Percentiles rank a stretch among this genome's conserved stretches.
Conservation (phyloP, 2,113 vertebrate genomes). For the Herpailurus yagouaroundi region DNA sequence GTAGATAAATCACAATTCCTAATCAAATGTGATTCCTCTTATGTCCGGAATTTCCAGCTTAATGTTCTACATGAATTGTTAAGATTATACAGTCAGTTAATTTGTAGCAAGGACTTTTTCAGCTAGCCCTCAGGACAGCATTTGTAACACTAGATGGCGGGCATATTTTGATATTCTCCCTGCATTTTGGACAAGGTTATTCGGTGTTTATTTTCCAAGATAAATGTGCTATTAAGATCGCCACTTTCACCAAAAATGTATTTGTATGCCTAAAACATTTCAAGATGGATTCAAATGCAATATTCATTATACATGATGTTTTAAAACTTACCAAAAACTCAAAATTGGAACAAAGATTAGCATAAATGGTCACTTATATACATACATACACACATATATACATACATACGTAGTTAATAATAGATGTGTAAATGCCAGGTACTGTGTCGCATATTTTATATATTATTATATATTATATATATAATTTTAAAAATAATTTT, state of each 20-base stretch:
- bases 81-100: neutral
- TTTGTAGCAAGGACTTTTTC: neutral
- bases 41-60: neutral
- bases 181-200: neutral
- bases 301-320: neutral
- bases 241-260: neutral
- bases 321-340: neutral
- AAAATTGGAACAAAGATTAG: neutral
- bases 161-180: neutral
- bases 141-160: neutral
- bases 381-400: neutral
- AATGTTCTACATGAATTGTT: neutral
- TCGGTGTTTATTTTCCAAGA: neutral
- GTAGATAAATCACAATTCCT: neutral
- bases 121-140: neutral
- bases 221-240: neutral
- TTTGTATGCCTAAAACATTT: neutral
- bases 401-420: neutral
- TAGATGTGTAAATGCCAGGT: neutral
- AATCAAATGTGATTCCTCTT: neutral
- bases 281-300: neutral
- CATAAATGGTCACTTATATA: neutral
- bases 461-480: neutral
- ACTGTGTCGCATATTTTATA: neutral
- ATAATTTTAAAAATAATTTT: neutral